Base-by-base conservation (phyloP, 1,140 invertebrate genomes). In the Prorops nasuta region DNA sequence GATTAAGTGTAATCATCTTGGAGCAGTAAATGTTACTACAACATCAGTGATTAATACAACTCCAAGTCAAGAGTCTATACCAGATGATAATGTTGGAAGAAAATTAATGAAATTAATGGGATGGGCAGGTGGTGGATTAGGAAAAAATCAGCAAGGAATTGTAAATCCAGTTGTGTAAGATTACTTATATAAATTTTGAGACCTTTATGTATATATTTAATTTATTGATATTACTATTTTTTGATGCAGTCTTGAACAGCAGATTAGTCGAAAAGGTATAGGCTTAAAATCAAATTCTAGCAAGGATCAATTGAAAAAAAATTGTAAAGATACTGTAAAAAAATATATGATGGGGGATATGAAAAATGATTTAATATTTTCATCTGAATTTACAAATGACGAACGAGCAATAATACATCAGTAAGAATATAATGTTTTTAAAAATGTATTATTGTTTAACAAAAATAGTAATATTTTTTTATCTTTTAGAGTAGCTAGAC, bases 61-160 rank as follows among this genome's bases (percentile, higher is more conserved):
- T 15, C 4, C 32, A 0, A 45, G 45, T 1, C 20, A 59, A n/a
- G 41, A 63, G 22, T 61, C 66, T 15, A 57, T 82, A 4, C 55
- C 74, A 20, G 67, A 72, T 8, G 77, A 73, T 49, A 85, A 84
- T 58, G 78, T 86, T 46, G 87, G 86, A 6, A 84, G 74, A 42
- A 88, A 84, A 61, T 79, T 92, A 72, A 83, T 92, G 81, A 82
- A 84, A 50, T 72, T 87, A 52, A 91, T 92, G 89, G 90, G 90
- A 0, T 92, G 89, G 89, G 77, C 81, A 19, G 89, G 89, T 19
- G 88, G 88, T 22, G 88, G 86, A 0, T 72, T 91, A 32, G 89
- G 89, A 0, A 85, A 85, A 54, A 75, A 81, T 12, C 78, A 81
- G 10, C 82, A 86, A 56, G 90, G 89, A 18, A 83, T 85, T n/a